Evolutionary conservation across 2,888 invertebrate genomes (phyloP).

Genomic region (Bruchidius siliquastri): DNA sequence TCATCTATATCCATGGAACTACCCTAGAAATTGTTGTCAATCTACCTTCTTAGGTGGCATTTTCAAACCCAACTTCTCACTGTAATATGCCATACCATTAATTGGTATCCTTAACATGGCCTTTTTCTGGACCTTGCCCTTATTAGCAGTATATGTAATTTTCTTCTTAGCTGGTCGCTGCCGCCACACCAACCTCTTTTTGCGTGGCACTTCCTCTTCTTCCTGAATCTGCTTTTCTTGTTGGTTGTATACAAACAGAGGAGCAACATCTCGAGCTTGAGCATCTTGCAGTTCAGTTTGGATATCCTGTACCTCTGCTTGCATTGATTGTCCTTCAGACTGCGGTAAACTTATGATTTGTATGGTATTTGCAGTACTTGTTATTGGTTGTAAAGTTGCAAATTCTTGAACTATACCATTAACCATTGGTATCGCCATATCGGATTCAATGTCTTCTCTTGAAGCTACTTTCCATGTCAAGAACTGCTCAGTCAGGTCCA

Average conservation of each 20-base stretch:
- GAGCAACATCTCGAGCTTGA: not conserved
- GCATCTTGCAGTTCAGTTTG: not conserved
- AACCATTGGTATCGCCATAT: not conserved
- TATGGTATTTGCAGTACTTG: not conserved
- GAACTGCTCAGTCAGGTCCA: not conserved
- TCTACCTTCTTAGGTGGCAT: constrained; percentile 18
- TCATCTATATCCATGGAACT: no score
- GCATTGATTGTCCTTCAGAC: not conserved
- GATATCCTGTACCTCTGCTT: not conserved
- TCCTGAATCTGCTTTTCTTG: not conserved
- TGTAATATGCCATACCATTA: constrained; percentile 17
- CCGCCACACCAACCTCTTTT: not conserved
- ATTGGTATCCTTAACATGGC: constrained; percentile 10
- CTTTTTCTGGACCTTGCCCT: constrained; percentile 6
- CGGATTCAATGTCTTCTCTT: not conserved
- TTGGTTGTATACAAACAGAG: not conserved
- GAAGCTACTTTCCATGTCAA: not conserved
- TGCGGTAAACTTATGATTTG: not conserved
- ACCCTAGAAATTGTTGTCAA: not conserved
- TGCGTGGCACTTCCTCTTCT: not conserved
- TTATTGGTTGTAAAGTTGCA: not conserved
- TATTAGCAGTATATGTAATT: not conserved
- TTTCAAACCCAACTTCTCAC: constrained; percentile 16
- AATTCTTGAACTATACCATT: not conserved
- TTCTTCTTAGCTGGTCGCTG: not conserved